A percentile compares a stretch with the other conserved stretches of the same genome.
Evolutionary conservation across 2,888 invertebrate species (phyloP).

Genomic region (Catocala fraxini): DNA sequence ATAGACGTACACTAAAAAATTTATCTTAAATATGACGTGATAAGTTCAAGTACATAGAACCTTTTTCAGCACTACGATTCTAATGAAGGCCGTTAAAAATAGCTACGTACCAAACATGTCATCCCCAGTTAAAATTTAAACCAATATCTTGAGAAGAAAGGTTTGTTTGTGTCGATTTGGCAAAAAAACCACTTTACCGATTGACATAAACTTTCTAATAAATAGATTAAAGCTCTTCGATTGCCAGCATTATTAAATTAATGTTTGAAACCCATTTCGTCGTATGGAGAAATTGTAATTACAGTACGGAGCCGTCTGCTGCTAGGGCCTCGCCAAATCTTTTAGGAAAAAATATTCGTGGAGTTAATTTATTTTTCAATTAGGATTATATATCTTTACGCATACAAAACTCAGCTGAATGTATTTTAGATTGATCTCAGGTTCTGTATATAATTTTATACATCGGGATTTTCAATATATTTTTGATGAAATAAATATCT

Average conservation of each 20-base stretch:
- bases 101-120: too few species aligned
- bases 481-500: too few species aligned
- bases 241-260: background rate
- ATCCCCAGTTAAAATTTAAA: constrained; percentile 1
- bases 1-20: too few species aligned
- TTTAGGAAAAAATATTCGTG: too few species aligned
- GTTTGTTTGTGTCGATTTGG: constrained; percentile 11
- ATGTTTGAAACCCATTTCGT: background rate
- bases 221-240: background rate
- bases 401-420: background rate
- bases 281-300: background rate
- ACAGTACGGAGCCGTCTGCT: too few species aligned
- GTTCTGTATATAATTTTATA: background rate
- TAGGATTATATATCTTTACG: constrained; percentile 5
- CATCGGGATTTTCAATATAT: too few species aligned
- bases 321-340: background rate
- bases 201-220: constrained; percentile 3
- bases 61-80: too few species aligned
- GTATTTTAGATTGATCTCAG: background rate
- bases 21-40: too few species aligned
- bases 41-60: too few species aligned
- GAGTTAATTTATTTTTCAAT: constrained; percentile 9
- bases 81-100: too few species aligned
- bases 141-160: constrained; percentile 7
- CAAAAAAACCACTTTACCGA: constrained; percentile 5